Base-by-base conservation (phyloP, 2,888 invertebrate genomes). In the Thelaira solivaga region DNA sequence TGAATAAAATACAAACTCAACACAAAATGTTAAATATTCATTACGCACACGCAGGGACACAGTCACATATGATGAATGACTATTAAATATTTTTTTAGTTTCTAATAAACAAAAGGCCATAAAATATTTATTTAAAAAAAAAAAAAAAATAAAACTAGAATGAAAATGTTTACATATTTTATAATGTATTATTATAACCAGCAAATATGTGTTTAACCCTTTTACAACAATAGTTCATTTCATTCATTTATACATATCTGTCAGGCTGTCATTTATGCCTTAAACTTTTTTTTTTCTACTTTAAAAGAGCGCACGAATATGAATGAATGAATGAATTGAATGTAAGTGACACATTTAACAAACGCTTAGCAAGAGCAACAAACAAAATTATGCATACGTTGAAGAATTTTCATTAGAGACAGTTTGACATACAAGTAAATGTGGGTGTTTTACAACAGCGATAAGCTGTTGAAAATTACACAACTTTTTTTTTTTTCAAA, bases 61-160 rank as follows among this genome's bases (percentile, higher is more conserved):
- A 71, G 47, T 41, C 31, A 61, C 64, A 68, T 80, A 76, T 76
- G 72, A 80, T 76, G 72, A 76, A 80, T 80, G 76, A 76, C 74
- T 78, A 41, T 74, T 74, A 65, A 72, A 71, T 62, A 65, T 74
- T 78, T 74, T n/a, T 55, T 65, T 69, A 69, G 61, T 47, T 62
- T 62, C 62, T 45, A 39, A 61, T 41, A 45, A 36, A 67, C 49
- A 77, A 62, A 62, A 73, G 31, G 49, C 59, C 68, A 78, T 49
- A 61, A 53, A 53, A 71, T 64, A 29, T 43, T 68, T 47, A 47
- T 20, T 34, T 7, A 22, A 36, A 41, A 20, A 47, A n/a, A 16
- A 20, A 24, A 1, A 13, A 16, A 57, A 2, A 6, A 4, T 16
- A 13, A 4, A 13, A 16, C 1, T n/a, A n/a, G n/a, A n/a, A 36